Evolutionary conservation across 2,888 invertebrate species (phyloP).

Genomic region (Nyleta sp.): DNA sequence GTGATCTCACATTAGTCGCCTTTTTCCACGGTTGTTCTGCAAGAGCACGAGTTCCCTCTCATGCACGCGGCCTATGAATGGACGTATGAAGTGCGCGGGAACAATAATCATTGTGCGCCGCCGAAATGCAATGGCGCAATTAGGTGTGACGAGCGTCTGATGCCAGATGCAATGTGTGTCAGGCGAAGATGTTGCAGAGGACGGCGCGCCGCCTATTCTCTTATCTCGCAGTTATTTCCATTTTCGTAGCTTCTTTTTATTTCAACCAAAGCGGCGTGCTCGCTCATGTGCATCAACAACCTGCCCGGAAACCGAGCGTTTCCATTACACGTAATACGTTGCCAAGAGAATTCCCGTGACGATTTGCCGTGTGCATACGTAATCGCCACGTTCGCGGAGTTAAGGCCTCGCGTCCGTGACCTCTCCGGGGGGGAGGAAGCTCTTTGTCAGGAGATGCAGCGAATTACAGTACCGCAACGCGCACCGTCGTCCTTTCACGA

Average conservation of each 20-base stretch:
- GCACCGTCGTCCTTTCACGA: constrained; percentile 49
- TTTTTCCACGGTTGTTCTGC: constrained; percentile 49
- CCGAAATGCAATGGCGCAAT: constrained; percentile 42
- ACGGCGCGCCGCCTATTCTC: constrained; percentile 8
- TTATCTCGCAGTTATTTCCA: background rate
- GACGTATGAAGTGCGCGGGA: constrained; percentile 16
- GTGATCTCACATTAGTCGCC: constrained; percentile 43
- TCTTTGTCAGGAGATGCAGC: constrained; percentile 50
- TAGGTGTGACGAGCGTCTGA: constrained; percentile 53
- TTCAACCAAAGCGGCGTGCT: constrained; percentile 64
- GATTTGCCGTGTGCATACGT: constrained; percentile 62
- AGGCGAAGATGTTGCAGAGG: too few species aligned
- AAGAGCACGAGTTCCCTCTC: constrained; percentile 27
- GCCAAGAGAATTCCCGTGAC: constrained; percentile 62
- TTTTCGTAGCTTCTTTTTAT: constrained; percentile 53
- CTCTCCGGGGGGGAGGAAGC: constrained; percentile 43
- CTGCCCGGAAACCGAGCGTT: constrained; percentile 74
- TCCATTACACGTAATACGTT: constrained; percentile 64
- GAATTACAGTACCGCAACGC: constrained; percentile 44
- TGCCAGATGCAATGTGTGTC: too few species aligned
- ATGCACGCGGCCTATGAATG: constrained; percentile 34
- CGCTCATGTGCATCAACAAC: constrained; percentile 76
- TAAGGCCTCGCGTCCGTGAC: constrained; percentile 62
- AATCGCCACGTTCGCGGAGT: constrained; percentile 50
- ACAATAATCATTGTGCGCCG: constrained; percentile 45